Percentiles rank a stretch among this genome's conserved stretches.
These are phyloP conservation scores for Patella pellucida DNA, from an alignment of 2,888 invertebrate species.

Conservation along the genomic window DNA sequence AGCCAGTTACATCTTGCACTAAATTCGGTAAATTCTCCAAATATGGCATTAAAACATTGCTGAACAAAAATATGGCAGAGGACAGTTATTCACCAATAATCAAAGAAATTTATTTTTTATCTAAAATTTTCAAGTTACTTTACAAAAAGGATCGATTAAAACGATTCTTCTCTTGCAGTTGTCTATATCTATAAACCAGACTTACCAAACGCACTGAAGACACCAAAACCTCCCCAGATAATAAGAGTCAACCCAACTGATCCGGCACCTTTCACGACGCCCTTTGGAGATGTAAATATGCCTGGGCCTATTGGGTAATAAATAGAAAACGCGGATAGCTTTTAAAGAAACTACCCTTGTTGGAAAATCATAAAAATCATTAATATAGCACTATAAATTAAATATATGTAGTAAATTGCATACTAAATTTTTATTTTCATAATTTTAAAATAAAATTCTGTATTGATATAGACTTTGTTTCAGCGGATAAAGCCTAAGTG, in stretches of 20 bases:
- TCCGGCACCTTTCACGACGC: constrained; percentile 85
- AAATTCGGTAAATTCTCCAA: too few relatives aligned
- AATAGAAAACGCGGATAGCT: neutral
- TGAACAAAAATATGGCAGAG: too few relatives aligned
- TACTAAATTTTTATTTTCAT: too few relatives aligned
- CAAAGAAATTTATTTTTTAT: too few relatives aligned
- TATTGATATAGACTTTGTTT: too few relatives aligned
- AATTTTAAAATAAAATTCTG: too few relatives aligned
- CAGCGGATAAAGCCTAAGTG: neutral
- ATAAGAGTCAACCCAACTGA: constrained; percentile 95
- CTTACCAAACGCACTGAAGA: constrained; percentile 90
- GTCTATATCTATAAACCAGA: constrained; percentile 41
- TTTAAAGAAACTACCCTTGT: neutral
- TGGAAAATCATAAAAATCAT: constrained; percentile 12
- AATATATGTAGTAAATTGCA: too few relatives aligned
- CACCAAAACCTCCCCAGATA: constrained; percentile 93
- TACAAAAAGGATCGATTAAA: too few relatives aligned
- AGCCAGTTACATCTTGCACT: too few relatives aligned
- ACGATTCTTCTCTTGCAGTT: neutral
- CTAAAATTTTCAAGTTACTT: too few relatives aligned
- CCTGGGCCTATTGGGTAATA: constrained; percentile 82
- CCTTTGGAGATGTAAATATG: constrained; percentile 98
- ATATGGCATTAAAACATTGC: too few relatives aligned
- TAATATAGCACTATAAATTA: neutral
- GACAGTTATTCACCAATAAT: too few relatives aligned